Evolutionary conservation across 2,888 invertebrate species (phyloP).

Genomic region (Spicauda simplicius): DNA sequence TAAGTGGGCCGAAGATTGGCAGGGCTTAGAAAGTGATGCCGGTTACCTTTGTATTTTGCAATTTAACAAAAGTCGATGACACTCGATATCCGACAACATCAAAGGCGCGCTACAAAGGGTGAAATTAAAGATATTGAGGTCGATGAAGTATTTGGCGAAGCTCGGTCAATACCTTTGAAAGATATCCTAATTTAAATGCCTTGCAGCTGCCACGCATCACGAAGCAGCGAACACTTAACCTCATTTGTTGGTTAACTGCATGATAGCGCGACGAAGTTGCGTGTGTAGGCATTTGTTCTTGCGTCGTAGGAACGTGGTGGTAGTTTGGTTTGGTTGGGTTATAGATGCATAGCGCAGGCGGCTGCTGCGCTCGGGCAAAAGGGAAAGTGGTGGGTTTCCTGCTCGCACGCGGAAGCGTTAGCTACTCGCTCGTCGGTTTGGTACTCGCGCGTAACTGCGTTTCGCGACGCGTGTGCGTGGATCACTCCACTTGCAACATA

Average conservation of each 20-base stretch:
- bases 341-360: slow-evolving; percentile 72
- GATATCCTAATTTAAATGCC: slow-evolving; percentile 64
- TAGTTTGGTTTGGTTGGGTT: slow-evolving; percentile 57
- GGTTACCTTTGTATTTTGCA: slow-evolving; percentile 51
- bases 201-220: slow-evolving; percentile 73
- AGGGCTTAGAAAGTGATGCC: slow-evolving; percentile 55
- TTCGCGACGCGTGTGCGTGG: slow-evolving; percentile 50
- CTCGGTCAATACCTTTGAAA: slow-evolving; percentile 56
- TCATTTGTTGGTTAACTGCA: slow-evolving; percentile 78
- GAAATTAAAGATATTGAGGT: slow-evolving; percentile 36
- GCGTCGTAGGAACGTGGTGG: slow-evolving; percentile 41
- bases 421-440: slow-evolving; percentile 52
- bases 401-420: slow-evolving; percentile 80
- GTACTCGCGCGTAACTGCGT: slow-evolving; percentile 67
- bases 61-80: slow-evolving; percentile 46
- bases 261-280: slow-evolving; percentile 60
- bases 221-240: slow-evolving; percentile 74
- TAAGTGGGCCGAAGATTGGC: slow-evolving; percentile 51
- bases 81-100: slow-evolving; percentile 50
- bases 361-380: slow-evolving; percentile 83
- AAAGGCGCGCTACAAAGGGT: slow-evolving; percentile 22
- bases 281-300: slow-evolving; percentile 43
- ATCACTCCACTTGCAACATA: slow-evolving; percentile 37
- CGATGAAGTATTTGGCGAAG: slow-evolving; percentile 47
- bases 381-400: slow-evolving; percentile 82